Evolutionary conservation across 37 sponge, comb jelly and placozoan genomes (phyloP), one percentile per base, ranked within the genome.

Genomic region (Spongia lamella): DNA sequence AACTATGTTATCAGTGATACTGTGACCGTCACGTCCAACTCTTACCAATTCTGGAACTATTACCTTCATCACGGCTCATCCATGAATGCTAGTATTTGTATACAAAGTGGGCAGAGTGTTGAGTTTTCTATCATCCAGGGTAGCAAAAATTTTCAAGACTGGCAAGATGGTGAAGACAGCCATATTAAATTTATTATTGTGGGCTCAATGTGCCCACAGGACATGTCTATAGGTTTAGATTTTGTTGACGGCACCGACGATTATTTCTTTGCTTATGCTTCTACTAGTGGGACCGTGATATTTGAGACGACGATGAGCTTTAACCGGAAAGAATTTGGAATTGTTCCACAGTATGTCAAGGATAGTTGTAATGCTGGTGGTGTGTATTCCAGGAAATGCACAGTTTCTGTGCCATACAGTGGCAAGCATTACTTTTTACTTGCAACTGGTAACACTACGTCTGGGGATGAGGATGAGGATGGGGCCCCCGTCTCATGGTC

Each of bases 81-180:
- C 0, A 32, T 66, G 14, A 66, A 9, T 3, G 2, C 69, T 11
- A 40, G 40, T 7, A 57, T 29, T 51, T 82, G 83, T 57, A 19
- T 36, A 0, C 31, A 9, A 4, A 38, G 43, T 0, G 61, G 58
- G 3, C 1, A 30, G 2, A 15, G 61, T 25, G 7, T 29, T 2
- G 47, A 43, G 47, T 66, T 57, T 47, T 66, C 63, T 31, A 7
- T 82, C 57, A 74, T 82, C 34, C 64, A 82, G 26, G 83, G 83
- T 0, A 66, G 19, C 2, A 55, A 22, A 16, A 82, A 66, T 22
- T 82, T 67, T 62, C 34, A 82, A 0, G 25, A 22, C 20, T 82
- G 83, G 83, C 24, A 16, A 7, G 58, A 66, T 54, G 22, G 43
- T 53, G 54, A 35, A 13, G 20, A 72, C 6, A 15, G 22, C 3